phyloP scores from a whole-genome alignment of 2,113 vertebrate genomes.

The Gallinago paraguaiae region DNA sequence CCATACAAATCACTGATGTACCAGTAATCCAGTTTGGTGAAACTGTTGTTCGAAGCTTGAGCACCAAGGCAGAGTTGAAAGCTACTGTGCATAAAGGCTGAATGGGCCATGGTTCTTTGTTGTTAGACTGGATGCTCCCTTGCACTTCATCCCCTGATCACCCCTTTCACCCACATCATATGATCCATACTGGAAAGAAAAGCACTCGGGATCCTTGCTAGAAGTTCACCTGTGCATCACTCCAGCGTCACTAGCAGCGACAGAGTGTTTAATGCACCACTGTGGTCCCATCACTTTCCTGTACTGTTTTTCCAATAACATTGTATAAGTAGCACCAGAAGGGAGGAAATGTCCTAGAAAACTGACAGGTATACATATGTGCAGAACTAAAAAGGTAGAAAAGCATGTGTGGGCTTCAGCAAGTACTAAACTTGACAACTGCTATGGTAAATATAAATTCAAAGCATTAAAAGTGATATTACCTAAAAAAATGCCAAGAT shows the following conservation, averaged over 20 bases:
- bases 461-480: not conserved
- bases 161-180: not conserved
- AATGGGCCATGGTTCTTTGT: not conserved
- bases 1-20: not conserved
- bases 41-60: not conserved
- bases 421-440: not conserved
- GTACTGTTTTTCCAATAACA: not conserved
- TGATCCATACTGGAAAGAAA: not conserved
- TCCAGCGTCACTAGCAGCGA: not conserved
- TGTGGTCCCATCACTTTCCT: not conserved
- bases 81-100: accelerated
- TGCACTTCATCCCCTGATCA: not conserved
- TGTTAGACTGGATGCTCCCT: not conserved
- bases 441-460: not conserved
- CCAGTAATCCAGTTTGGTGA: not conserved
- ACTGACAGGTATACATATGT: not conserved
- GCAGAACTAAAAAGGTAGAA: not conserved
- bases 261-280: not conserved
- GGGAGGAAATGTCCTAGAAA: not conserved
- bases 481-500: not conserved
- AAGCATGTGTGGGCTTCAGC: not conserved
- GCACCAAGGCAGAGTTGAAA: not conserved
- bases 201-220: not conserved
- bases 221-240: not conserved
- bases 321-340: not conserved